phyloP scores from a whole-genome alignment of 92 coral and sea anemone species.

The Heliopora coerulea region DNA sequence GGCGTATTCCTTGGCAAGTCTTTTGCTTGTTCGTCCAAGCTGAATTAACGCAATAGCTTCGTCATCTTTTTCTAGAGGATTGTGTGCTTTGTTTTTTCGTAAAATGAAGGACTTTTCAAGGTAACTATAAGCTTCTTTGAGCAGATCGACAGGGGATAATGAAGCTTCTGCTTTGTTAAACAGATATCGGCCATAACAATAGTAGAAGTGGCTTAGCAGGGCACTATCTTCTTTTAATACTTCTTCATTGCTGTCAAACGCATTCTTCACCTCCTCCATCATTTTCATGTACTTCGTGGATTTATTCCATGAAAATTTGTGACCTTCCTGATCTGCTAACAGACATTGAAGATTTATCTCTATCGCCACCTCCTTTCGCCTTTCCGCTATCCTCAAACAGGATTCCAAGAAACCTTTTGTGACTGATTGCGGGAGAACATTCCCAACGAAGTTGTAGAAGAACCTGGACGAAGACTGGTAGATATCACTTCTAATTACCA shows the following conservation, averaged over 20 bases:
- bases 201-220: no score
- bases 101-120: background rate
- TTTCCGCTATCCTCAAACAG: background rate
- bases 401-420: background rate
- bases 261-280: no score
- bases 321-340: slow-evolving; percentile 23
- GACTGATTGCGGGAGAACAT: slow-evolving; percentile 1
- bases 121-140: background rate
- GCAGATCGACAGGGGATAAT: background rate
- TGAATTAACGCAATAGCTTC: background rate
- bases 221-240: no score
- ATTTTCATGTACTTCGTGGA: no score
- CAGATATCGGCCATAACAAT: no score
- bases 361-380: background rate
- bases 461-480: slow-evolving; percentile 20
- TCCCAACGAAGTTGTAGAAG: slow-evolving; percentile 9
- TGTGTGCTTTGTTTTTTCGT: slow-evolving; percentile 3
- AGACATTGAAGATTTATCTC: slow-evolving; percentile 20
- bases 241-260: no score
- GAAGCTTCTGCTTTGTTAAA: no score
- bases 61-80: background rate
- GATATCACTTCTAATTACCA: slow-evolving; percentile 13
- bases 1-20: background rate
- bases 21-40: background rate
- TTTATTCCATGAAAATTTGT: background rate